phyloP scores from a whole-genome alignment of 2,888 invertebrate genomes.

The Brassicogethes aeneus region DNA sequence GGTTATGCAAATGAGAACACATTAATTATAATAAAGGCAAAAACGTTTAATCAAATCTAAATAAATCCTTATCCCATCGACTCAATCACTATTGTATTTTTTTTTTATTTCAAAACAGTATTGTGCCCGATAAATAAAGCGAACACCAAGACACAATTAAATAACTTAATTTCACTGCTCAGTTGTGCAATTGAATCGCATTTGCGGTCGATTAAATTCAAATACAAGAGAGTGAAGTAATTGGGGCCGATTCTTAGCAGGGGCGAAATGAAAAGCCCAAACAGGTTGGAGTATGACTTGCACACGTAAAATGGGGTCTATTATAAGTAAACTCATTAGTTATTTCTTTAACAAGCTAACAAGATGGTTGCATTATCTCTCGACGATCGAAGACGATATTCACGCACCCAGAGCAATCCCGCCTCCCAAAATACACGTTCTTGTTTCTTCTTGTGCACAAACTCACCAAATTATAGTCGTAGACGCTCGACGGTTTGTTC shows the following conservation, averaged over 20 bases:
- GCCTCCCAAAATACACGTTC: conserved; percentile 20
- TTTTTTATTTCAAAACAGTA: too few species aligned
- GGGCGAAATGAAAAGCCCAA: conserved; percentile 11
- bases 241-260: not conserved
- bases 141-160: not conserved
- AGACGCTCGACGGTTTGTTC: conserved; percentile 23
- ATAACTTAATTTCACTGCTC: not conserved
- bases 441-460: conserved; percentile 26
- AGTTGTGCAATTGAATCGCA: conserved; percentile 1
- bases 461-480: conserved; percentile 30
- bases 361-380: conserved; percentile 39
- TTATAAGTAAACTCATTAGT: conserved; percentile 40
- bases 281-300: conserved; percentile 35
- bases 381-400: conserved; percentile 36
- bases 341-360: conserved; percentile 41
- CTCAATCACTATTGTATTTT: too few species aligned
- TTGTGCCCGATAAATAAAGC: too few species aligned
- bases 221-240: not conserved
- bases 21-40: too few species aligned
- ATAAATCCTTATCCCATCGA: too few species aligned
- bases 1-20: too few species aligned
- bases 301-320: conserved; percentile 34
- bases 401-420: conserved; percentile 19
- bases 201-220: not conserved
- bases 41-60: too few species aligned